Conservation (phyloP, 2,888 invertebrate species). For the Parasteatoda lunata region DNA sequence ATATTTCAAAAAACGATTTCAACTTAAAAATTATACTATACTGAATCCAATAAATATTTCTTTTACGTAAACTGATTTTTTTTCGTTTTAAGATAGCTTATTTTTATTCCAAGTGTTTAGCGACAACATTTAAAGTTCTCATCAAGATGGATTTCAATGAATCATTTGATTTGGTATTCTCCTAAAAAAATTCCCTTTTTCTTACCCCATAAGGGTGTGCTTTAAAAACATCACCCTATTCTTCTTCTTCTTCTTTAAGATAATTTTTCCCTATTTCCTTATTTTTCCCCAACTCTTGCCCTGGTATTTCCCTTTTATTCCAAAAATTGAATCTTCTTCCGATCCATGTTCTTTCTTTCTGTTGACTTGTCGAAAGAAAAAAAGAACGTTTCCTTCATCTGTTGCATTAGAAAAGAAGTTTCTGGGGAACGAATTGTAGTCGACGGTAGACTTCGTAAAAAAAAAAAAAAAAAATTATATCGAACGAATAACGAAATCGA, state of each 20-base stretch:
- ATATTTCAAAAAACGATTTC: too few relatives aligned
- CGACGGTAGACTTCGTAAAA: not conserved
- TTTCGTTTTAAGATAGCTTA: too few relatives aligned
- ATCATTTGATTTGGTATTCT: slow-evolving; percentile 48
- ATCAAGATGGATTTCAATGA: slow-evolving; percentile 7
- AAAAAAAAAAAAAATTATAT: not conserved
- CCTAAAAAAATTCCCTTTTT: slow-evolving; percentile 26
- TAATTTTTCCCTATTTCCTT: slow-evolving; percentile 40
- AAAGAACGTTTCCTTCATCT: slow-evolving; percentile 26
- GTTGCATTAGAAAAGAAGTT: slow-evolving; percentile 53
- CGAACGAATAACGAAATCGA: slow-evolving; percentile 6
- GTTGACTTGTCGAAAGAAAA: slow-evolving; percentile 46
- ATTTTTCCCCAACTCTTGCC: slow-evolving; percentile 8
- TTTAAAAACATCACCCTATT: not conserved
- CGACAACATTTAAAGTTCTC: too few relatives aligned
- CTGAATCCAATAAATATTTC: too few relatives aligned
- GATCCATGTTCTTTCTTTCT: slow-evolving; percentile 36
- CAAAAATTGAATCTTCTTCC: slow-evolving; percentile 51
- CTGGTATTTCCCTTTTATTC: slow-evolving; percentile 35
- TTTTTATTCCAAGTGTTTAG: too few relatives aligned
- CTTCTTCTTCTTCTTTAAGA: not conserved
- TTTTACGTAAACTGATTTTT: too few relatives aligned
- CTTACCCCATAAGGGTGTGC: not conserved
- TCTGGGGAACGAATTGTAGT: not conserved
- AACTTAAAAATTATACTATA: too few relatives aligned